Evolutionary conservation across 1,140 invertebrate genomes (phyloP).

Genomic region (Drosophila leontia): DNA sequence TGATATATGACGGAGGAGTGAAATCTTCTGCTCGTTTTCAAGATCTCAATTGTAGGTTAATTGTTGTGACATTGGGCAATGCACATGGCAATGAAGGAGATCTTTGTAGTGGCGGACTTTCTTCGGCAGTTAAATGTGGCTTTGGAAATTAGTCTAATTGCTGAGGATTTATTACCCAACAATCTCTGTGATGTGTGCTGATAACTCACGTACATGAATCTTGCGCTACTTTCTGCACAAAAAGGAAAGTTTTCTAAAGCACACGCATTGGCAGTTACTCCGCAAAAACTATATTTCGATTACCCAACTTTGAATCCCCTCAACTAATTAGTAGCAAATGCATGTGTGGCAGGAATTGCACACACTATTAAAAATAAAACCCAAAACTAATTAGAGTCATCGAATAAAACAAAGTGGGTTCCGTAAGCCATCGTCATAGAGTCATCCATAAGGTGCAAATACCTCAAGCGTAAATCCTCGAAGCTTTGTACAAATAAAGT

Average conservation of each 20-base stretch:
- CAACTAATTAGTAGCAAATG: constrained; percentile 57
- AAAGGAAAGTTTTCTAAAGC: constrained; percentile 53
- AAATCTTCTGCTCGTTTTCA: constrained; percentile 69
- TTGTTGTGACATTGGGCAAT: constrained; percentile 77
- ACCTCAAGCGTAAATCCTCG: constrained; percentile 78
- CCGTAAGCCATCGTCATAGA: constrained; percentile 38
- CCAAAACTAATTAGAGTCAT: constrained; percentile 65
- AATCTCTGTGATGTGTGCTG: constrained; percentile 40
- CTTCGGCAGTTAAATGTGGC: constrained; percentile 56
- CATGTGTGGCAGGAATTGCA: constrained; percentile 37
- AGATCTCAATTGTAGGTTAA: constrained; percentile 77
- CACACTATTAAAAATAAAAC: constrained; percentile 26
- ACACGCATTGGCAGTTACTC: not conserved
- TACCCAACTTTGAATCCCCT: constrained; percentile 11
- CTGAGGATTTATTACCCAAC: constrained; percentile 46
- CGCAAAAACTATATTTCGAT: constrained; percentile 8
- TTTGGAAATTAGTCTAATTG: constrained; percentile 56
- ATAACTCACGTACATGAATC: constrained; percentile 42
- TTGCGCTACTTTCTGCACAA: constrained; percentile 38
- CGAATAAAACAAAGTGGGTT: constrained; percentile 25
- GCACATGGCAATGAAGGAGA: constrained; percentile 33
- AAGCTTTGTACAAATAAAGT: constrained; percentile 56
- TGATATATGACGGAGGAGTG: constrained; percentile 57
- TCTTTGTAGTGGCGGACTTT: constrained; percentile 49
- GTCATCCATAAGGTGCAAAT: constrained; percentile 63